These are phyloP conservation scores for Drymonia ruficornis DNA, from an alignment of 2,888 invertebrate species.

Conservation along the genomic window DNA sequence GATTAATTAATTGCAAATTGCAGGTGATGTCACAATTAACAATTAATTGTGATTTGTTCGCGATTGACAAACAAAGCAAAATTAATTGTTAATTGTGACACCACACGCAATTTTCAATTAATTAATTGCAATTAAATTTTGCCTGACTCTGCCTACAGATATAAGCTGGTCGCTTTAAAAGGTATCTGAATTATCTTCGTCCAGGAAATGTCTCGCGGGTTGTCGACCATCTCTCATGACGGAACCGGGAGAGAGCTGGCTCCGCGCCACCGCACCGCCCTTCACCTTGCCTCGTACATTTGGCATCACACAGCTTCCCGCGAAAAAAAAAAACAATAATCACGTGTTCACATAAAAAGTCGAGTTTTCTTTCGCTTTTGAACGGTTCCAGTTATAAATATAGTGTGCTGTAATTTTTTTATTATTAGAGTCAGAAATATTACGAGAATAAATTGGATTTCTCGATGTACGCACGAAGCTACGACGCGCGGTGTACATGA, in stretches of 20 bases:
- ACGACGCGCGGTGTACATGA: not conserved
- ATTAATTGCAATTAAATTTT: too few relatives aligned
- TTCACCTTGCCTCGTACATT: constrained; percentile 34
- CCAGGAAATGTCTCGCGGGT: constrained; percentile 13
- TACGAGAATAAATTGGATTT: not conserved
- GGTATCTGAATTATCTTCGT: not conserved
- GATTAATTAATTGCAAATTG: too few relatives aligned
- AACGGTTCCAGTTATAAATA: not conserved
- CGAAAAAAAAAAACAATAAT: constrained; percentile 8
- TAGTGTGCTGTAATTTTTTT: not conserved
- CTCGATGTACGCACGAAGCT: not conserved
- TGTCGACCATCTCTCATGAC: constrained; percentile 19
- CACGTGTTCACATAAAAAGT: constrained; percentile 25
- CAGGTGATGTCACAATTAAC: too few relatives aligned
- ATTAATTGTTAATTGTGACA: too few relatives aligned
- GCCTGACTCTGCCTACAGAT: too few relatives aligned
- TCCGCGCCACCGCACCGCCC: constrained; percentile 28
- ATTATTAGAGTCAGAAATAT: not conserved
- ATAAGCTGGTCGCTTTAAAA: too few relatives aligned
- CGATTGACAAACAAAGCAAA: too few relatives aligned
- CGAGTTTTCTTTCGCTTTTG: not conserved
- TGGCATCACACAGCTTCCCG: constrained; percentile 20
- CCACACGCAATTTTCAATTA: too few relatives aligned
- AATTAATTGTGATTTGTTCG: too few relatives aligned
- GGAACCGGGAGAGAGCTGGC: constrained; percentile 21